Evolutionary conservation across 2,797 vertebrate species (phyloP).

Genomic region (Echiichthys vipera): DNA sequence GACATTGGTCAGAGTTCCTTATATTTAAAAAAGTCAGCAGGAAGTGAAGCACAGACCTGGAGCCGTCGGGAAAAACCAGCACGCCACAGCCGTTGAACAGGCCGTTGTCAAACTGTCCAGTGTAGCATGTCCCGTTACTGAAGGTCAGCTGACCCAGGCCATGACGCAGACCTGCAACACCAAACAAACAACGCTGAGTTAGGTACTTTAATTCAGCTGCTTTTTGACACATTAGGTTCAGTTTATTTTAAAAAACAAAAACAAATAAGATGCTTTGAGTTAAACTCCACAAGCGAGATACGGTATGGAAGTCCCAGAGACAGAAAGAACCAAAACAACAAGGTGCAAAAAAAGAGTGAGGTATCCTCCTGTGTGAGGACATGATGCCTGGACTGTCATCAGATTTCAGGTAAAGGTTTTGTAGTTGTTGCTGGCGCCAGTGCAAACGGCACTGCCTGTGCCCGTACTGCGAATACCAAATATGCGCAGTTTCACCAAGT

Average conservation of each 20-base stretch:
- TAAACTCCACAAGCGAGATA: neutral
- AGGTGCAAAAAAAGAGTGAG: no score
- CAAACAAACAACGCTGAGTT: neutral
- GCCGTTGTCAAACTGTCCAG: constrained; percentile 94
- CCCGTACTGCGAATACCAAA: no score
- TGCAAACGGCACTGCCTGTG: no score
- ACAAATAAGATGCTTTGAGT: neutral
- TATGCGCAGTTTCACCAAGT: no score
- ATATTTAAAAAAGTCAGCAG: neutral
- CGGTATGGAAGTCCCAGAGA: neutral
- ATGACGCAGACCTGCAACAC: constrained; percentile 87
- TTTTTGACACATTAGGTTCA: neutral
- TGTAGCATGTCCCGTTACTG: constrained; percentile 88
- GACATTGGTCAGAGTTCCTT: neutral
- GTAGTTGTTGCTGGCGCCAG: no score
- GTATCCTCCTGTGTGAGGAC: no score
- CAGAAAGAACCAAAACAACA: no score
- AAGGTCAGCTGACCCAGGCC: constrained; percentile 92
- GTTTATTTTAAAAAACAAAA: neutral
- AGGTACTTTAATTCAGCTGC: neutral
- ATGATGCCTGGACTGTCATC: no score
- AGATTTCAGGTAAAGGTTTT: no score
- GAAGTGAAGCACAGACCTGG: constrained; percentile 81
- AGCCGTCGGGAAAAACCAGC: constrained; percentile 90
- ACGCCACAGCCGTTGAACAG: constrained; percentile 92